phyloP scores from a whole-genome alignment of 1,140 invertebrate genomes.

The Drosophila ambigua region DNA sequence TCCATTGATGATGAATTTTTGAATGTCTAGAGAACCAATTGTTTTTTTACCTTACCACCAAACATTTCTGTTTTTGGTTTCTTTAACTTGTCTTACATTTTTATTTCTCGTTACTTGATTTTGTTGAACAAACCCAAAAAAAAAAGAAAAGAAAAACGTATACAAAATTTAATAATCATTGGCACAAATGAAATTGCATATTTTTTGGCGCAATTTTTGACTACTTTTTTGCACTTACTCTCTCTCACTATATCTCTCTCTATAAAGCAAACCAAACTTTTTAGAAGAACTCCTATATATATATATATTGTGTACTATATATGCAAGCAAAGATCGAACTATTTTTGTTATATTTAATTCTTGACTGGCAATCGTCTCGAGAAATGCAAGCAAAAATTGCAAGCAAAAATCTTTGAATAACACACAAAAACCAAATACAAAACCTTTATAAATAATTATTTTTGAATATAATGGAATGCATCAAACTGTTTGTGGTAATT shows the following conservation, averaged over 20 bases:
- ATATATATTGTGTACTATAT: conserved; percentile 74
- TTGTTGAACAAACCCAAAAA: conserved; percentile 2
- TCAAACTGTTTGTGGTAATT: conserved; percentile 81
- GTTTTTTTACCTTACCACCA: background rate
- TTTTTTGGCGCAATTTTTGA: conserved; percentile 84
- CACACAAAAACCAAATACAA: background rate
- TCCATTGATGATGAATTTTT: background rate
- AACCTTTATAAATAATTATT: conserved; percentile 63
- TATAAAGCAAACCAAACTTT: conserved; percentile 50
- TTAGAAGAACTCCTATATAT: conserved; percentile 77
- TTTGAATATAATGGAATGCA: conserved; percentile 71
- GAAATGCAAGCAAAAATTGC: conserved; percentile 37
- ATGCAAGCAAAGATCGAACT: conserved; percentile 51
- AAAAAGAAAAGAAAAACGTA: conserved; percentile 32
- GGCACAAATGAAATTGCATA: conserved; percentile 81
- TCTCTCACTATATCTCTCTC: conserved; percentile 34
- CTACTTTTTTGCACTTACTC: conserved; percentile 79
- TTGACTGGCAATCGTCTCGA: conserved; percentile 48
- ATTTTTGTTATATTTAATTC: conserved; percentile 62
- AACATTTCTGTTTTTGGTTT: background rate
- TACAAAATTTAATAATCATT: conserved; percentile 59
- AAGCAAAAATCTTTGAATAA: conserved; percentile 43
- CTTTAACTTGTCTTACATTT: conserved; percentile 7
- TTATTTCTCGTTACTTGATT: conserved; percentile 4
- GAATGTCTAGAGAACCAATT: background rate